These are phyloP conservation scores for Percopsis omiscomaycus DNA, from an alignment of 2,797 vertebrate genomes.

Conservation along the genomic window DNA sequence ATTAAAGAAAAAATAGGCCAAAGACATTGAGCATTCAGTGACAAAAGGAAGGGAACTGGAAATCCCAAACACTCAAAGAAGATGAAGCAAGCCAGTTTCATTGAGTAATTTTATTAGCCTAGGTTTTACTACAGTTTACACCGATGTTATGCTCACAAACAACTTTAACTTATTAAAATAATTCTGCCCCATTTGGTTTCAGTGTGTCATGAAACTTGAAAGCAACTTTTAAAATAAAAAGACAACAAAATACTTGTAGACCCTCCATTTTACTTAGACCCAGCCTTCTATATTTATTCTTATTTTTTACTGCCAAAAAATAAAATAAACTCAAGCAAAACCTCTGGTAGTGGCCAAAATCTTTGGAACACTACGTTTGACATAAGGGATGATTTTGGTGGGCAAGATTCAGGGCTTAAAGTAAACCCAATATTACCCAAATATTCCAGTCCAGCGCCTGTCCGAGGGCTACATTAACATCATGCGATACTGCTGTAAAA, in stretches of 20 bases:
- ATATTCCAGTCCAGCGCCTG: slow-evolving; percentile 12
- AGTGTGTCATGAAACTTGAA: slow-evolving; percentile 14
- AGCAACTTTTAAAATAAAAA: slow-evolving; percentile 12
- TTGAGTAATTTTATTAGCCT: slow-evolving; percentile 87
- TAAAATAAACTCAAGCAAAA: slow-evolving; percentile 12
- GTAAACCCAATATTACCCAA: slow-evolving; percentile 16
- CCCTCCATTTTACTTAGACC: slow-evolving; percentile 6
- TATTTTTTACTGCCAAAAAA: slow-evolving; percentile 9
- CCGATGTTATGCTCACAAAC: slow-evolving; percentile 88
- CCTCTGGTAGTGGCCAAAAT: slow-evolving; percentile 22
- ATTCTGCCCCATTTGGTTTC: slow-evolving; percentile 71
- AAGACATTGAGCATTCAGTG: slow-evolving; percentile 53
- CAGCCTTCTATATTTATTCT: neutral
- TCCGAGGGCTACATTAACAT: neutral
- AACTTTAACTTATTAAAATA: slow-evolving; percentile 79
- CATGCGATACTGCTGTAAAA: slow-evolving; percentile 14
- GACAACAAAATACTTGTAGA: slow-evolving; percentile 13
- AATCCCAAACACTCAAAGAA: slow-evolving; percentile 39
- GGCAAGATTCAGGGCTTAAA: neutral
- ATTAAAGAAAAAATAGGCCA: slow-evolving; percentile 10
- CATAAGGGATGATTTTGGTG: neutral
- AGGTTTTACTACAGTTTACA: slow-evolving; percentile 91
- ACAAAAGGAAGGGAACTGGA: neutral
- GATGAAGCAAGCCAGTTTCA: slow-evolving; percentile 83
- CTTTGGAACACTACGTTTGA: slow-evolving; percentile 40